Base-by-base conservation (phyloP, 1,140 invertebrate species). In the Drosophila funebris region DNA sequence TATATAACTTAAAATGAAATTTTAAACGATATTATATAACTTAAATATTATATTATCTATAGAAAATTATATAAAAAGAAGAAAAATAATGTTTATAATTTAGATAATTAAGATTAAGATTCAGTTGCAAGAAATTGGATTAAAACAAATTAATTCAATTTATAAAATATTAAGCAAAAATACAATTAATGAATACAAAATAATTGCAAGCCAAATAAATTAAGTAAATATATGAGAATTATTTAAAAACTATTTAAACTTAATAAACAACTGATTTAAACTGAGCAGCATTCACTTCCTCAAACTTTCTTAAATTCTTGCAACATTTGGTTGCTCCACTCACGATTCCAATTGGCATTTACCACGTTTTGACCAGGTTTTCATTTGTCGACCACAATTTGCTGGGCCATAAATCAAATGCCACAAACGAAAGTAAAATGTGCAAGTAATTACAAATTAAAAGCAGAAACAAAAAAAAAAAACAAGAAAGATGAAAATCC, bases 371-470 rank as follows among this genome's bases (percentile, higher is more conserved):
- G 66, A 63, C 62, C 67, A 73, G 43, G 43, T 77, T 74, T 75
- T 73, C 50, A 69, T 62, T 73, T 69, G 64, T 48, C 56, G 63
- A 68, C 37, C 52, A 53, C 70, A 68, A 68, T 71, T 76, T 58
- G 71, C 14, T 66, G 44, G 77, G 69, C 78, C 82, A 85, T 85
- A 85, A 85, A 85, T 87, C 82, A 85, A 81, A 76, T 69, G 73
- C 46, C 68, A 69, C 83, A 88, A 85, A 85, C 71, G 82, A 85
- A 85, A 85, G 82, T 85, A 85, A 85, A 85, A 78, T 71, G 71
- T 68, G 73, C 81, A 77, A 82, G 75, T 87, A 85, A 85, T 85
- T 85, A 85, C 82, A 85, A 85, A 85, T 82, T 85, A 82, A 82
- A 87, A 67, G 58, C 74, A 68, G 18, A 37, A 43, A 48, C n/a